A percentile compares a stretch with the other conserved stretches of the same genome.
phyloP scores from a whole-genome alignment of 2,888 invertebrate genomes.

The Merodon equestris region DNA sequence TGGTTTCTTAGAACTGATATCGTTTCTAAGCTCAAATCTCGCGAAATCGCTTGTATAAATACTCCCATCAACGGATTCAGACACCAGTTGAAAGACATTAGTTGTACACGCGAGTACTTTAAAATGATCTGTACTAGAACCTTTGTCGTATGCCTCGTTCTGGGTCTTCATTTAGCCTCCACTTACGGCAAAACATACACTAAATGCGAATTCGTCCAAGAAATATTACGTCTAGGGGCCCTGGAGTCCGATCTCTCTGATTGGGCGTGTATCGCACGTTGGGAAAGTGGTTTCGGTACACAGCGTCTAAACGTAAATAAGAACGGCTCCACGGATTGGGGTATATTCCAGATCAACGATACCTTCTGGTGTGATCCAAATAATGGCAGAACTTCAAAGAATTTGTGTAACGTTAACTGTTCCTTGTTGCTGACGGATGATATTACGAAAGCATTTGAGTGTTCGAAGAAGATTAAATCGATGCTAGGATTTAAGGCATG shows the following conservation, averaged over 20 bases:
- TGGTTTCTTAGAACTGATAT: too few species aligned
- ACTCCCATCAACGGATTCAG: too few species aligned
- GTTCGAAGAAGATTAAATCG: conserved; percentile 72
- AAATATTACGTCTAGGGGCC: conserved; percentile 72
- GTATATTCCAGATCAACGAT: conserved; percentile 77
- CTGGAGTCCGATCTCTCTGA: conserved; percentile 73
- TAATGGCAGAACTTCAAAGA: conserved; percentile 70
- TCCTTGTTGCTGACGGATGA: conserved; percentile 72
- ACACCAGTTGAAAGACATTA: too few species aligned
- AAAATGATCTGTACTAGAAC: too few species aligned
- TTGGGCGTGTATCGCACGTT: conserved; percentile 80
- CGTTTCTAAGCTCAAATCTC: too few species aligned
- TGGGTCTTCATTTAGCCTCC: too few species aligned
- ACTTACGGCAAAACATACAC: conserved; percentile 1
- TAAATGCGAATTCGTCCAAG: conserved; percentile 74
- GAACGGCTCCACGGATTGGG: conserved; percentile 79
- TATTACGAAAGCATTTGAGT: conserved; percentile 72
- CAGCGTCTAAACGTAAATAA: conserved; percentile 78
- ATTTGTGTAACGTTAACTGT: conserved; percentile 74
- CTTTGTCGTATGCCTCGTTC: too few species aligned
- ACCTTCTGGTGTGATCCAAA: conserved; percentile 75
- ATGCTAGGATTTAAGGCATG: conserved; percentile 75
- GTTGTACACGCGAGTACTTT: too few species aligned
- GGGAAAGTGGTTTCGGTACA: conserved; percentile 79
- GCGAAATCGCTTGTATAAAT: too few species aligned